Evolutionary conservation across 2,888 invertebrate species (phyloP).

Genomic region (Hyalella azteca): DNA sequence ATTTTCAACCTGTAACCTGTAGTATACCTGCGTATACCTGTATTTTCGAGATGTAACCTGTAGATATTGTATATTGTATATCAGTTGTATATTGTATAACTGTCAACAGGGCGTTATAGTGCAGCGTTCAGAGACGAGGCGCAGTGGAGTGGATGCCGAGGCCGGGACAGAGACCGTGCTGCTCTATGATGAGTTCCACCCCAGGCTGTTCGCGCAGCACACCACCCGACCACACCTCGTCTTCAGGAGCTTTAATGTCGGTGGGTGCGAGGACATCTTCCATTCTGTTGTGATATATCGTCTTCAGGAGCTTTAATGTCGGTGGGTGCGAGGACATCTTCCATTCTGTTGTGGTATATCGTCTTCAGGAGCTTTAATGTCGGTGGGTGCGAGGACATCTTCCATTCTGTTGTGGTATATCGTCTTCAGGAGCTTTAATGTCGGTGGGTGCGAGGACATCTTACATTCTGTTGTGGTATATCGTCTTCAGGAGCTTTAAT

Average conservation of each 20-base stretch:
- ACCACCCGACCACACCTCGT: constrained; percentile 69
- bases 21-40: constrained; percentile 14
- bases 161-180: constrained; percentile 70
- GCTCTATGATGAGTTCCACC: constrained; percentile 93
- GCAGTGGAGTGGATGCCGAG: constrained; percentile 57
- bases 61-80: constrained; percentile 10
- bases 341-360: too few species aligned
- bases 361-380: too few species aligned
- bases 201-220: constrained; percentile 80
- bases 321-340: too few species aligned
- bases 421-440: too few species aligned
- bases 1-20: not conserved
- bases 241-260: constrained; percentile 77
- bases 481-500: too few species aligned
- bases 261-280: too few species aligned
- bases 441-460: too few species aligned
- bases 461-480: too few species aligned
- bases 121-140: constrained; percentile 79
- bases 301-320: too few species aligned
- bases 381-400: too few species aligned
- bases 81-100: constrained; percentile 15
- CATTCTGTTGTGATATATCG: too few species aligned
- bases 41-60: not conserved
- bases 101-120: constrained; percentile 76
- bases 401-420: too few species aligned